Percentiles rank a stretch among this genome's conserved stretches.
phyloP scores from a whole-genome alignment of 2,113 vertebrate genomes.

The Acrocephalus kingi region DNA sequence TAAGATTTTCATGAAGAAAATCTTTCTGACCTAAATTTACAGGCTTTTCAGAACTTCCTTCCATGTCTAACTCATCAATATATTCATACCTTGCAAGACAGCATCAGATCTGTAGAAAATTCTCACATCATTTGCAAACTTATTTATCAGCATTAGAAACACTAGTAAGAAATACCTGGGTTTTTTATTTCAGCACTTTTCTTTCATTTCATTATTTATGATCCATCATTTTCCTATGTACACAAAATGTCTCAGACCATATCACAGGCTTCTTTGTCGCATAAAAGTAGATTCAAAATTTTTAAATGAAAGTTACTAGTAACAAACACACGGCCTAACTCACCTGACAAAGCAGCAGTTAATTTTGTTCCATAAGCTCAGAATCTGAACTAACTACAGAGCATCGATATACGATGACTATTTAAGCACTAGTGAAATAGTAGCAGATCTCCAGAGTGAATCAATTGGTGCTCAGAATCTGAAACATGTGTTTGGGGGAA shows the following conservation, averaged over 20 bases:
- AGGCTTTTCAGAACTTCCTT: not conserved
- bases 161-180: rapidly evolving
- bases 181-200: not conserved
- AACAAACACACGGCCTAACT: not conserved
- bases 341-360: not conserved
- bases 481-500: rapidly evolving
- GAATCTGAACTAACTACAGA: not conserved
- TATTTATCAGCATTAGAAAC: not conserved
- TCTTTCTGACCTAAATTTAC: not conserved
- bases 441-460: not conserved
- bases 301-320: not conserved
- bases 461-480: not conserved
- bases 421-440: not conserved
- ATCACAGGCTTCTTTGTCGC: not conserved
- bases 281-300: not conserved
- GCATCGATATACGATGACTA: not conserved
- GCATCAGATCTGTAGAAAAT: not conserved
- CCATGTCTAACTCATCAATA: not conserved
- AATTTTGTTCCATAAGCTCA: not conserved
- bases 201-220: not conserved
- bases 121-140: not conserved
- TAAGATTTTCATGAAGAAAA: not conserved
- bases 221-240: not conserved
- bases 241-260: not conserved
- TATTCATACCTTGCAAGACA: not conserved